phyloP scores from a whole-genome alignment of 2,797 vertebrate species.

The Hoplostethus mediterraneus region DNA sequence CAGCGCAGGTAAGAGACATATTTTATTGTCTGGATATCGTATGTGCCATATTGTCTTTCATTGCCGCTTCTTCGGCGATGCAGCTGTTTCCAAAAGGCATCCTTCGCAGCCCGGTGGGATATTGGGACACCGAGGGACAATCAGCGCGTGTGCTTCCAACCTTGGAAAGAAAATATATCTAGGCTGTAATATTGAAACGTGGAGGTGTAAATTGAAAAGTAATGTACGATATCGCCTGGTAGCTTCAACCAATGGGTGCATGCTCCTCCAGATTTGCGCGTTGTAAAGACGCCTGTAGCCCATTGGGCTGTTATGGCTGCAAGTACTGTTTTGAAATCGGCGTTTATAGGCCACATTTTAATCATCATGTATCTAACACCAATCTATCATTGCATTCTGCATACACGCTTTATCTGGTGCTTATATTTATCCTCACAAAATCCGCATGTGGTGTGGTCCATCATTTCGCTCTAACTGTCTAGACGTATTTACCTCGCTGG shows the following conservation, averaged over 20 bases:
- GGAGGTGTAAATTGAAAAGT: constrained; percentile 70
- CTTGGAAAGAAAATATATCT: constrained; percentile 39
- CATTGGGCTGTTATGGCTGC: constrained; percentile 49
- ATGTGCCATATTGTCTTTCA: not conserved
- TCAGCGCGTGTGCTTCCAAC: constrained; percentile 62
- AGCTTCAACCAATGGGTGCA: constrained; percentile 52
- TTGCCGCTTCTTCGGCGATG: constrained; percentile 35
- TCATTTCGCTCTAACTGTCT: constrained; percentile 19
- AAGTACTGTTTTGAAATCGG: constrained; percentile 49
- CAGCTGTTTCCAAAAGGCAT: constrained; percentile 45
- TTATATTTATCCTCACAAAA: constrained; percentile 28
- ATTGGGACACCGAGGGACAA: constrained; percentile 60
- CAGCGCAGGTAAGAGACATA: constrained; percentile 87
- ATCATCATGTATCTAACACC: constrained; percentile 38
- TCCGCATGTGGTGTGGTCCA: constrained; percentile 54
- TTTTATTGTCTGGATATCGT: constrained; percentile 46
- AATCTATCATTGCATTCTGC: constrained; percentile 15
- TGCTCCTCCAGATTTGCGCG: constrained; percentile 42
- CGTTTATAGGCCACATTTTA: constrained; percentile 44
- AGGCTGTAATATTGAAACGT: constrained; percentile 37
- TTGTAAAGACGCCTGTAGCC: constrained; percentile 67
- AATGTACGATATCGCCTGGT: constrained; percentile 62
- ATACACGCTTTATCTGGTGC: not conserved
- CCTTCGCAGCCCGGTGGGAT: constrained; percentile 46
- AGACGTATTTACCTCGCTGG: constrained; percentile 8